phyloP scores from a whole-genome alignment of 2,888 invertebrate species.

The Tenthredo scrophulariae region DNA sequence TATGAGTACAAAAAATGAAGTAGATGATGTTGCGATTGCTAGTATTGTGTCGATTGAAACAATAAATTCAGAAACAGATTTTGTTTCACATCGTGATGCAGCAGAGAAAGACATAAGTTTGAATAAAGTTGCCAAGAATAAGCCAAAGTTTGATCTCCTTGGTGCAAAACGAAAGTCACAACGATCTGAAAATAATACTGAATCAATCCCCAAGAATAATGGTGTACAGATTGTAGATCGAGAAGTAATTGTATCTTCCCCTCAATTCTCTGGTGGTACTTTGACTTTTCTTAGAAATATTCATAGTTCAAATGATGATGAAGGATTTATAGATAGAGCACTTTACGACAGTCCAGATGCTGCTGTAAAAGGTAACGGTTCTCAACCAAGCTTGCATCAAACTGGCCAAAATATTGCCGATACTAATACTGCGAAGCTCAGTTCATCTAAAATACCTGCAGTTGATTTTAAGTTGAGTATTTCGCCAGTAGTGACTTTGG shows the following conservation, averaged over 20 bases:
- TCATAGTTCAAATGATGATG: neutral
- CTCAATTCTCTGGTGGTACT: neutral
- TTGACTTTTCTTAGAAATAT: neutral
- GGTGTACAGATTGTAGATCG: neutral
- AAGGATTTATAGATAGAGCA: neutral
- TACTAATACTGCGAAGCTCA: neutral
- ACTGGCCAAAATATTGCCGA: neutral
- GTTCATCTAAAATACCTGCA: neutral
- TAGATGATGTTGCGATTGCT: neutral
- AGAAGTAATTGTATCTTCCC: neutral
- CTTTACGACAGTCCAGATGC: neutral
- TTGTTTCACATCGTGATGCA: neutral
- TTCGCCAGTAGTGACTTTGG: constrained; percentile 34
- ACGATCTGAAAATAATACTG: constrained; percentile 56
- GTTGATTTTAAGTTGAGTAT: constrained; percentile 21
- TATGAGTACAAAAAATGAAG: neutral
- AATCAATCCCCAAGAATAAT: neutral
- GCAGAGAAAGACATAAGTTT: constrained; percentile 64
- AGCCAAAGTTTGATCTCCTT: neutral
- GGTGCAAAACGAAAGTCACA: constrained; percentile 56
- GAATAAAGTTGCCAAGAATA: neutral
- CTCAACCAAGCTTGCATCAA: neutral
- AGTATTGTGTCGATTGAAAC: neutral
- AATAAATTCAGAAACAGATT: neutral
- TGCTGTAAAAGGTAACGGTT: neutral